Evolutionary conservation across 2,888 invertebrate species (phyloP), one percentile per base, ranked within the genome.

Genomic region (Conchocele bisecta): DNA sequence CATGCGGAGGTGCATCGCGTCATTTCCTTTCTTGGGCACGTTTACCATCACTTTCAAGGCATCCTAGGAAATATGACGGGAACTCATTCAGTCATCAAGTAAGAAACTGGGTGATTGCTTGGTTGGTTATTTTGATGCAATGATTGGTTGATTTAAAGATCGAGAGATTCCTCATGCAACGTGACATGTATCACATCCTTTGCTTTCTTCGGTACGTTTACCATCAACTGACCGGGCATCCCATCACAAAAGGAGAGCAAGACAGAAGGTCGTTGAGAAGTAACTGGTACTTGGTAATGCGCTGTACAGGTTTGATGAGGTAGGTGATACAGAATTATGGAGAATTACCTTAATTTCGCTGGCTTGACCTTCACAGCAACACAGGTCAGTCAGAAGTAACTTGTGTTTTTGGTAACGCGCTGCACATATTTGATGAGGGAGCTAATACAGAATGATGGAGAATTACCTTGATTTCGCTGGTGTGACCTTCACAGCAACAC

Each of bases 351-450:
- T 98, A 83, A 98, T 97, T 94, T 98, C 98, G 26, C 97, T 98
- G 88, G 97, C 97, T 61, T 97, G 91, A 91, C 97, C 97, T 85
- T 97, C 96, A 92, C 98, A 98, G 92, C 97, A 98, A 7, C 97
- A 95, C 87, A 98, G 93, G 91, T 99, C 98, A 91, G 98, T 98
- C 73, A 99, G 93, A 83, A 99, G 92, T 77, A 99, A 93, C 90
- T 98, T 98, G 91, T 99, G 99, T n/a, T n/a, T 91, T 99, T 99
- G 24, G 99, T 99, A 81, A 99, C 98, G 86, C 99, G 93, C 92
- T 99, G 99, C 63, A 99, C 99, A 3, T 99, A 99, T 92, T 99
- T 99, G 84, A 99, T 99, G 68, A 99, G 93, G 92, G 98, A 99
- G 93, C 83, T 99, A 92, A 78, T 99, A 93, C 90, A 98, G 98